Percentiles rank a stretch among this genome's conserved stretches.
phyloP scores from a whole-genome alignment of 2,113 vertebrate species.

The Merops nubicus region DNA sequence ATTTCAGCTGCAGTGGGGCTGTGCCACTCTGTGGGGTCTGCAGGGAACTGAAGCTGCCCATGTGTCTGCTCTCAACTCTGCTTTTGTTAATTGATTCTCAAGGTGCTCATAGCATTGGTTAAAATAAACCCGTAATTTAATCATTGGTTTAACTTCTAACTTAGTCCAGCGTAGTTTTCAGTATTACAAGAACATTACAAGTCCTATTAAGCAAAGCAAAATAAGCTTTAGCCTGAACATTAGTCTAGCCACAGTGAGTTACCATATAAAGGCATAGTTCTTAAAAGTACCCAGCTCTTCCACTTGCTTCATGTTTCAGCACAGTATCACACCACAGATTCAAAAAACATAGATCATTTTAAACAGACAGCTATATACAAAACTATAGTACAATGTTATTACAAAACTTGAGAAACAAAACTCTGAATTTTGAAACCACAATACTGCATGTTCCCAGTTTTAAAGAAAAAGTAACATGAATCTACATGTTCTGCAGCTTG shows the following conservation, averaged over 20 bases:
- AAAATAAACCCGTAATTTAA: constrained; percentile 48
- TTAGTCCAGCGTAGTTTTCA: background rate
- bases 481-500: background rate
- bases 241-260: constrained; percentile 8
- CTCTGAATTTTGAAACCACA: constrained; percentile 23
- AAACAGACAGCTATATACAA: constrained; percentile 57
- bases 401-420: constrained; percentile 56
- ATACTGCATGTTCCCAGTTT: constrained; percentile 33
- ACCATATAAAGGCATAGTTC: constrained; percentile 31
- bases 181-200: background rate
- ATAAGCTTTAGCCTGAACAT: constrained; percentile 33
- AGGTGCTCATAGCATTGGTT: background rate
- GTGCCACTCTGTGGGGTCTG: background rate
- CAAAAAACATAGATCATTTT: constrained; percentile 26
- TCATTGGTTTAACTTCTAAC: constrained; percentile 12
- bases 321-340: background rate
- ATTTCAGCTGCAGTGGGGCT: background rate
- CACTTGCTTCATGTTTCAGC: constrained; percentile 35
- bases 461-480: constrained; percentile 23
- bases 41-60: background rate
- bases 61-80: accelerated
- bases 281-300: constrained; percentile 10
- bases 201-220: constrained; percentile 35
- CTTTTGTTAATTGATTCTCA: background rate
- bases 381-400: constrained; percentile 53